Evolutionary conservation across 2,113 vertebrate genomes (phyloP).

Genomic region (Tragelaphus imberbis): DNA sequence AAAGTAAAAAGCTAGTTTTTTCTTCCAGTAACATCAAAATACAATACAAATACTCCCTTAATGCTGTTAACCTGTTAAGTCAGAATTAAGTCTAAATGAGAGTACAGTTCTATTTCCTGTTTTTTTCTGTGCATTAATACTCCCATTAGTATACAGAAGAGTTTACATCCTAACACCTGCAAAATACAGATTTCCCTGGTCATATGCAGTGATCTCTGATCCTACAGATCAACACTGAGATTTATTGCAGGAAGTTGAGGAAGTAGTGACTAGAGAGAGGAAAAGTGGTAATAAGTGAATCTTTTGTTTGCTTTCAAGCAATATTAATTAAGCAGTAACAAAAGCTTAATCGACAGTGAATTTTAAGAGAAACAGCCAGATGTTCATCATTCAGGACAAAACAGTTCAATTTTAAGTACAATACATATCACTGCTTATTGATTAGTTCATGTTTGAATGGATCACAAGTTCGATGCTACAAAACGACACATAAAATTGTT

Average conservation of each 20-base stretch:
- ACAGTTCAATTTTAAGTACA: background rate
- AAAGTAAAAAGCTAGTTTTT: background rate
- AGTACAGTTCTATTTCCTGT: background rate
- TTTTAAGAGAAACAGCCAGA: background rate
- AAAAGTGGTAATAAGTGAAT: background rate
- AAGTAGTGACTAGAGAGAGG: background rate
- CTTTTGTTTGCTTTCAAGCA: background rate
- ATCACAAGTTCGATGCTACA: background rate
- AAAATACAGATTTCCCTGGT: slow-evolving; percentile 8
- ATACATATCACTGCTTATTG: background rate
- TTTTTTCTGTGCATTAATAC: background rate
- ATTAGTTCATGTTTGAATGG: background rate
- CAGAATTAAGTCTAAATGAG: background rate
- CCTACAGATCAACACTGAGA: background rate
- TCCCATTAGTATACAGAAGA: background rate
- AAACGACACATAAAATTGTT: background rate
- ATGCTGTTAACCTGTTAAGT: background rate
- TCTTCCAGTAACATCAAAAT: slow-evolving; percentile 21
- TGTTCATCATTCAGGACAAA: background rate
- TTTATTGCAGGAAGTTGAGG: background rate
- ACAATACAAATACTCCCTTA: background rate
- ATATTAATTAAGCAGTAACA: background rate
- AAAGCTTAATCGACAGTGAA: background rate
- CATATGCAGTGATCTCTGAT: background rate
- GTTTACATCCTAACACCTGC: background rate